Percentiles rank a stretch among this genome's conserved stretches.
Conservation (phyloP, 2,113 vertebrate genomes). For the Prolemur simus region DNA sequence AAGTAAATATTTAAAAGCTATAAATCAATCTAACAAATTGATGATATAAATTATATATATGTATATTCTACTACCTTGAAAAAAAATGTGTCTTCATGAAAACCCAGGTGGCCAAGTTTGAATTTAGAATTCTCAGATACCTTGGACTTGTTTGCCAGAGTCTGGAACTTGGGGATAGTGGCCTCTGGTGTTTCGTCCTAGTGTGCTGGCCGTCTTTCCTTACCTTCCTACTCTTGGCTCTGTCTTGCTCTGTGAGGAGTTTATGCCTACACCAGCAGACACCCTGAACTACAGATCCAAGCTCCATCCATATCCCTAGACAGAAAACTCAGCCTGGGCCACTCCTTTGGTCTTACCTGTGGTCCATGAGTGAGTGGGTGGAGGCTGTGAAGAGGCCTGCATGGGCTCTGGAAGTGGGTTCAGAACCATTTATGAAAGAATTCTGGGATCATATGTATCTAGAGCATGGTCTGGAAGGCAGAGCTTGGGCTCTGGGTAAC, state of each 20-base stretch:
- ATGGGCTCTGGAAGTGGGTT: not conserved
- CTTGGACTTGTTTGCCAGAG: not conserved
- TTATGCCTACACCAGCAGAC: not conserved
- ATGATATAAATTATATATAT: not conserved
- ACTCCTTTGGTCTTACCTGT: fast-evolving
- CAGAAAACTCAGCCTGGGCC: not conserved
- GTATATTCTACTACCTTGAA: not conserved
- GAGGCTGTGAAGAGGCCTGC: not conserved
- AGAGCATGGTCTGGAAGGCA: not conserved
- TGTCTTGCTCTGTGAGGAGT: not conserved
- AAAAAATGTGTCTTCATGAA: not conserved
- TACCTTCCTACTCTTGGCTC: not conserved
- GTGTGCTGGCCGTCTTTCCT: fast-evolving
- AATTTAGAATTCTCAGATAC: not conserved
- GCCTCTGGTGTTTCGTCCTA: not conserved
- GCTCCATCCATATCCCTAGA: not conserved
- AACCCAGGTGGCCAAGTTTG: not conserved
- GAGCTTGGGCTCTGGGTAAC: not conserved
- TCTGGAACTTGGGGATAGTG: fast-evolving
- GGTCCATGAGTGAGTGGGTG: not conserved
- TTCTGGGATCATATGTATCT: not conserved
- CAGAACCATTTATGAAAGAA: not conserved
- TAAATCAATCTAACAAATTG: not conserved
- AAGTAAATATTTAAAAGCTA: not conserved
- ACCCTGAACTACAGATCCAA: not conserved